Percentiles rank a stretch among this genome's conserved stretches.
phyloP scores from a whole-genome alignment of 1,140 invertebrate species.

The Zaprionus nigranus region DNA sequence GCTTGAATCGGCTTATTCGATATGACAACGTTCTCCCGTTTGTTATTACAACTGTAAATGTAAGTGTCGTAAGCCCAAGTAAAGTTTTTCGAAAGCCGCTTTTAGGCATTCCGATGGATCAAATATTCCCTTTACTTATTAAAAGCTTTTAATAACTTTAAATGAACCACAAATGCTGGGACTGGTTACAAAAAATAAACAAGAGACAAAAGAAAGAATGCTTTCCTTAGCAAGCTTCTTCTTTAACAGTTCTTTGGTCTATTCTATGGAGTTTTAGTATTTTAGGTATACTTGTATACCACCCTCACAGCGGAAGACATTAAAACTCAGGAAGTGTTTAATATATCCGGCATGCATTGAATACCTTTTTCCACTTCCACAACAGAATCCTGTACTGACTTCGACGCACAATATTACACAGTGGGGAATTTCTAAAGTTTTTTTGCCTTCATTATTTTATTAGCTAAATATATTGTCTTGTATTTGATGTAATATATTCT shows the following conservation, averaged over 20 bases:
- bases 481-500: too few relatives aligned
- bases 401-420: slow-evolving; percentile 25
- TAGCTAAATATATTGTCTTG: too few relatives aligned
- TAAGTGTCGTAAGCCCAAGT: slow-evolving; percentile 16
- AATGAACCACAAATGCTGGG: not conserved
- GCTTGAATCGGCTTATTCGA: slow-evolving; percentile 35
- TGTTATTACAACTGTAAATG: slow-evolving; percentile 32
- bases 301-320: slow-evolving; percentile 64
- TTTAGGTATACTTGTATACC: slow-evolving; percentile 33
- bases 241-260: not conserved
- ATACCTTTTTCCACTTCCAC: slow-evolving; percentile 19
- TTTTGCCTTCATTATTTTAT: not conserved
- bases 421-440: not conserved
- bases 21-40: slow-evolving; percentile 33
- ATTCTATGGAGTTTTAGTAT: slow-evolving; percentile 35
- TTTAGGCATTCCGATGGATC: not conserved
- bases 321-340: slow-evolving; percentile 74
- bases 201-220: not conserved
- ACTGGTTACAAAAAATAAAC: not conserved
- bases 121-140: slow-evolving; percentile 5
- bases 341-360: slow-evolving; percentile 64
- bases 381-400: not conserved
- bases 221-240: not conserved
- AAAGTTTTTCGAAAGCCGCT: slow-evolving; percentile 11
- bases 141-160: not conserved